phyloP scores from a whole-genome alignment of 2,797 vertebrate genomes.

The Coracias cyanogaster region DNA sequence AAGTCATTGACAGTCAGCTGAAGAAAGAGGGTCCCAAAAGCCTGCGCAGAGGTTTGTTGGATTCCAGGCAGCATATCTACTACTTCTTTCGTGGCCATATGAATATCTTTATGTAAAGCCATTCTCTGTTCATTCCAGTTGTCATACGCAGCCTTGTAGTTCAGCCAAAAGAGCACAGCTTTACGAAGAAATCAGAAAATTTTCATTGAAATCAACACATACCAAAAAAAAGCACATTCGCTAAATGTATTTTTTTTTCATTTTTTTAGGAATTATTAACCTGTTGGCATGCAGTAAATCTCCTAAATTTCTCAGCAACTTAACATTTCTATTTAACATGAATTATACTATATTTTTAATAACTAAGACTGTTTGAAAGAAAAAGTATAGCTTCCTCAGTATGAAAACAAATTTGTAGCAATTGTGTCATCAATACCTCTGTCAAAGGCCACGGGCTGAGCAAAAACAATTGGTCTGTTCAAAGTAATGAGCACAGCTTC shows the following conservation, averaged over 20 bases:
- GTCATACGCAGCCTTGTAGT: conserved; percentile 98
- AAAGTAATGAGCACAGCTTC: conserved; percentile 98
- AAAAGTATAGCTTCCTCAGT: not conserved
- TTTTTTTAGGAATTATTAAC: not conserved
- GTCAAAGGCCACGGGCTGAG: conserved; percentile 97
- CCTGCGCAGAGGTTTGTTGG: conserved; percentile 96
- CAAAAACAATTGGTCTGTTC: conserved; percentile 96
- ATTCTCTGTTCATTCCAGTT: conserved; percentile 98
- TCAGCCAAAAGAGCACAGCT: conserved; percentile 99
- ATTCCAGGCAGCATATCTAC: conserved; percentile 98
- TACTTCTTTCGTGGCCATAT: conserved; percentile 98
- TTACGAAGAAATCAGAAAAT: conserved; percentile 32
- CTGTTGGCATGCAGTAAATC: not conserved
- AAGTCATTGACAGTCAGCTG: conserved; percentile 98
- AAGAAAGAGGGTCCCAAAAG: conserved; percentile 97
- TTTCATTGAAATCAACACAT: not conserved
- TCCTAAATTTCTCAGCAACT: not conserved
- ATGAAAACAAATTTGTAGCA: not conserved
- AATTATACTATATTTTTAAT: not conserved
- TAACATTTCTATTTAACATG: not conserved
- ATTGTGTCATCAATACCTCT: conserved; percentile 83
- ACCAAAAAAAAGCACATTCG: not conserved
- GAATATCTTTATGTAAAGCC: conserved; percentile 97
- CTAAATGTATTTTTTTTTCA: not conserved
- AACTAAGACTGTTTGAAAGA: not conserved